Evolutionary conservation across 2,888 invertebrate genomes (phyloP).

Genomic region (Lepidonotus clava): DNA sequence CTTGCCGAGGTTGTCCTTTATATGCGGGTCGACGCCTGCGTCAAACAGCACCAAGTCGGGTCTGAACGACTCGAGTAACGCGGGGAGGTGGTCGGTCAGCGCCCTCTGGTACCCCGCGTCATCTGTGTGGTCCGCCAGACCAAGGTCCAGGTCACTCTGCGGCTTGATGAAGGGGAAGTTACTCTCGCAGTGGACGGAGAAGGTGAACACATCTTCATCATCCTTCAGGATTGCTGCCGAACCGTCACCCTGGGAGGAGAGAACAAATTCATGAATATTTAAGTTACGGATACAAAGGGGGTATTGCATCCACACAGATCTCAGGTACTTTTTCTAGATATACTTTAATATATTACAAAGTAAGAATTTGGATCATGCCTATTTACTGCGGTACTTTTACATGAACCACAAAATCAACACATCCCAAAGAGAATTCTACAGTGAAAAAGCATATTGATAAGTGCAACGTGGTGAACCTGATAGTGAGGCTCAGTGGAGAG

Average conservation of each 20-base stretch:
- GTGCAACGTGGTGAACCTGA: too few species aligned
- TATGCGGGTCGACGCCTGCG: constrained; percentile 77
- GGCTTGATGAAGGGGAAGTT: constrained; percentile 76
- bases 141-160: constrained; percentile 73
- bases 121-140: neutral
- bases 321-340: too few species aligned
- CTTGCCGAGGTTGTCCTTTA: constrained; percentile 73
- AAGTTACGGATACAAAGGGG: too few species aligned
- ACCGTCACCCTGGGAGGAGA: constrained; percentile 77
- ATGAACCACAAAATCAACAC: too few species aligned
- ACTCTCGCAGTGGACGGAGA: constrained; percentile 75
- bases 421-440: too few species aligned
- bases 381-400: too few species aligned
- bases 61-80: constrained; percentile 69
- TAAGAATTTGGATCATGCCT: too few species aligned
- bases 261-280: too few species aligned
- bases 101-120: constrained; percentile 65
- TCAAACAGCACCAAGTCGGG: constrained; percentile 76
- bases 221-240: constrained; percentile 73
- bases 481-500: too few species aligned
- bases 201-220: constrained; percentile 71
- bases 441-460: too few species aligned
- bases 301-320: too few species aligned
- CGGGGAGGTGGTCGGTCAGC: constrained; percentile 67
- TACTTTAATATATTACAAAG: too few species aligned